Evolutionary conservation across 30 jellyfish, hydroid and myxozoan genomes (phyloP), one percentile per base, ranked within the genome.

Genomic region (Aurelia coerulea): DNA sequence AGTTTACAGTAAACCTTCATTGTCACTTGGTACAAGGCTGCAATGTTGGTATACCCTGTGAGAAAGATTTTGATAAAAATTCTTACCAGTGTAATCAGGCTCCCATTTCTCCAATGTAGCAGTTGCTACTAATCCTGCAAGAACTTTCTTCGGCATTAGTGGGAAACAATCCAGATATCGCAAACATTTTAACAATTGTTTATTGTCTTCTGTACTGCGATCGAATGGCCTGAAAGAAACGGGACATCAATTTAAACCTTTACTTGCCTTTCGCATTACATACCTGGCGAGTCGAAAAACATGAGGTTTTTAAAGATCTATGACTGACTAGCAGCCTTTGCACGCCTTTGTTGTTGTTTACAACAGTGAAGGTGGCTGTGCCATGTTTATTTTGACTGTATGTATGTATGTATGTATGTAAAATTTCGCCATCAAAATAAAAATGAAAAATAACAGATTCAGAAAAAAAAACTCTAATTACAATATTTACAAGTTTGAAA

Each of bases 101-200:
- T 83, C 92, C 92, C 92, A 83, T 59, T 83, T 83, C 68, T 83
- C 92, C 46, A 83, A 33, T 17, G 73, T 76, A 13, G 92, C 92
- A 14, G 92, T 69, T 51, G 92, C 78, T 5, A 71, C 92, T 19
- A 83, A 66, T 49, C 74, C 71, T 64, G 59, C 51, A 11, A 83
- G 92, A 11, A 83, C 74, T 31, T 64, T 83, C 15, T 70, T 72
- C 34, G 92, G 84, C n/a, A 83, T 71, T 35, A 60, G 71, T n/a
- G 92, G 63, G 42, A 83, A 71, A 29, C 92, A 83, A 29, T 70
- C 77, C 65, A 83, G 68, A 64, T 17, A 19, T 33, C 64, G 74
- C 59, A 83, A 23, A 60, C 86, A 54, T 6, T 56, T 64, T 6
- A 49, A 70, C 4, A 83, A 78, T 29, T 69, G 92, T 11, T 71